Conservation (phyloP, 2,888 invertebrate genomes). For the Nesidiocoris tenuis region DNA sequence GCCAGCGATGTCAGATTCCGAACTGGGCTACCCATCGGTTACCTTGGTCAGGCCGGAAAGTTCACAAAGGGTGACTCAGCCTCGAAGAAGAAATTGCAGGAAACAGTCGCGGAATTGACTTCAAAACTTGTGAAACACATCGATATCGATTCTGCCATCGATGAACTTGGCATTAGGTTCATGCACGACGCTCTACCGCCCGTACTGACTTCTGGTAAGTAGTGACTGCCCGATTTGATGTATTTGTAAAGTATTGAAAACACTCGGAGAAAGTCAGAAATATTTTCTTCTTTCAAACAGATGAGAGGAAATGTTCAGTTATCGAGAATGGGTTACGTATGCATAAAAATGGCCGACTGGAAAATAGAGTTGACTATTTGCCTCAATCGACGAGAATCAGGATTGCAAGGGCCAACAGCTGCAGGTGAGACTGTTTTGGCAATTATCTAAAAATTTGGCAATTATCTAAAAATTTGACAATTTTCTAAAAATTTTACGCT, state of each 20-base stretch:
- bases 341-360: conserved; percentile 57
- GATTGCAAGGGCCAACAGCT: conserved; percentile 57
- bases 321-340: conserved; percentile 71
- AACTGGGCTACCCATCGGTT: conserved; percentile 76
- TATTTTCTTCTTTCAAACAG: conserved; percentile 42
- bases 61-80: conserved; percentile 58
- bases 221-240: background rate
- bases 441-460: no score
- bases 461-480: no score
- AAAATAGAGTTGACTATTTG: conserved; percentile 64
- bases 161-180: conserved; percentile 80
- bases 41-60: conserved; percentile 71
- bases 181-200: conserved; percentile 89
- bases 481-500: no score
- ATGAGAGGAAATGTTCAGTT: conserved; percentile 69
- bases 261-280: no score
- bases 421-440: conserved; percentile 55
- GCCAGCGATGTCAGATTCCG: conserved; percentile 70
- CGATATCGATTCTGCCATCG: conserved; percentile 77
- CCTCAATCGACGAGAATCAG: conserved; percentile 65
- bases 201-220: conserved; percentile 59
- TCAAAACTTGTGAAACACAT: conserved; percentile 62
- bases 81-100: conserved; percentile 55
- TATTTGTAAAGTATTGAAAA: background rate
- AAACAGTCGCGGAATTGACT: conserved; percentile 61